Conservation (phyloP, 2,888 invertebrate species). For the Athalia cordata region DNA sequence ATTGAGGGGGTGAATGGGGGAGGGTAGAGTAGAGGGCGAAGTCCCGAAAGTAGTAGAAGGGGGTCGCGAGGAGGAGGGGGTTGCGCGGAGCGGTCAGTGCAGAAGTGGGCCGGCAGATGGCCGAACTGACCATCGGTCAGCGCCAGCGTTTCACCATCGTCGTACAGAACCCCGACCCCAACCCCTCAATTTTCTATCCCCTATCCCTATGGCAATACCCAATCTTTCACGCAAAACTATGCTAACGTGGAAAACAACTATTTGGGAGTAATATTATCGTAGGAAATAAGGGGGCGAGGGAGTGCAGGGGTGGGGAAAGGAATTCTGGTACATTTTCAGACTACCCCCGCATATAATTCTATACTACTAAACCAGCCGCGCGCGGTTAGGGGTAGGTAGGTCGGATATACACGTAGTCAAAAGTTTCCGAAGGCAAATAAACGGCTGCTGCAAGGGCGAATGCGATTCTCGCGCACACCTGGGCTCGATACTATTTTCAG, state of each 20-base stretch:
- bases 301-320: neutral
- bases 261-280: conserved; percentile 26
- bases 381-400: too few species aligned
- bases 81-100: conserved; percentile 55
- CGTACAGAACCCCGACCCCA: conserved; percentile 5
- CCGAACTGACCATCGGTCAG: conserved; percentile 59
- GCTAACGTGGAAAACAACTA: conserved; percentile 32
- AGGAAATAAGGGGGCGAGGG: neutral
- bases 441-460: too few species aligned
- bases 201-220: neutral
- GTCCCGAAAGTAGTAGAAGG: too few species aligned
- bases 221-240: conserved; percentile 21
- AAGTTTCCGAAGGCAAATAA: too few species aligned
- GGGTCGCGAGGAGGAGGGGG: too few species aligned
- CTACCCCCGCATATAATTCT: neutral
- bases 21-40: conserved; percentile 47
- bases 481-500: neutral
- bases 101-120: conserved; percentile 66
- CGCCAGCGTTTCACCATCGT: conserved; percentile 21
- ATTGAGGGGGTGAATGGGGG: conserved; percentile 60
- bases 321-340: neutral
- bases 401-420: too few species aligned
- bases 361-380: too few species aligned
- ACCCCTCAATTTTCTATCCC: neutral
- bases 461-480: too few species aligned